Base-by-base conservation (phyloP, 1,140 invertebrate genomes). In the Leptopilina boulardi region DNA sequence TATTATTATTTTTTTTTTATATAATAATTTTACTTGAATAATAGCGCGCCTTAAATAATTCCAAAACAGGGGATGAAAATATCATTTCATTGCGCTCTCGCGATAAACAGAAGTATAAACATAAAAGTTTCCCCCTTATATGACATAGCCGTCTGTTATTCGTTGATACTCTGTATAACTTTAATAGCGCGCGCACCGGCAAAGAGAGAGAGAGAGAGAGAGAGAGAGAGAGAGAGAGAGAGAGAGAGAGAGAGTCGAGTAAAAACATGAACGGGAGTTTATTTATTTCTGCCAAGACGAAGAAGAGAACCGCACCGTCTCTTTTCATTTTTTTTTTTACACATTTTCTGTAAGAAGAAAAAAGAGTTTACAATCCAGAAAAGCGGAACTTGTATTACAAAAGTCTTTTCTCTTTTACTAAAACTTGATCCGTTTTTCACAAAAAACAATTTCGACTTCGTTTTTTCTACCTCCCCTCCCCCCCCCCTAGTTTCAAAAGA, bases 261-360 rank as follows among this genome's bases (percentile, higher is more conserved):
- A 47, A 47, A 26, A 73, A 73, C 73, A 66, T 21, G 70, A 23
- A n/a, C 59, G 66, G 19, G 74, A n/a, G 5, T 30, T 76, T 71
- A 76, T 76, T 76, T 76, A 76, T 76, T 66, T 66, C 74, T 71
- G 70, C 18, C 41, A 76, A 76, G 70, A 30, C 70, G 42, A 26
- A 59, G 44, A 70, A 51, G 51, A 9, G 26, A 10, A 23, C 4
- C n/a, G 59, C 30, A 30, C 44, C 74, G 44, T 30, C n/a, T 34
- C 54, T 38, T 42, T 34, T 75, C 42, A 38, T 71, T 26, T 30
- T 70, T 42, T 23, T 18, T n/a, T 30, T 26, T 21, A 13, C 41
- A 42, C 44, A 66, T 66, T 26, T 42, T 42, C 18, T 44, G 71
- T 47, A 47, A 73, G 30, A 70, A n/a, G n/a, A n/a, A n/a, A n/a